Evolutionary conservation across 1,140 invertebrate genomes (phyloP).

Genomic region (Orchesella cincta): DNA sequence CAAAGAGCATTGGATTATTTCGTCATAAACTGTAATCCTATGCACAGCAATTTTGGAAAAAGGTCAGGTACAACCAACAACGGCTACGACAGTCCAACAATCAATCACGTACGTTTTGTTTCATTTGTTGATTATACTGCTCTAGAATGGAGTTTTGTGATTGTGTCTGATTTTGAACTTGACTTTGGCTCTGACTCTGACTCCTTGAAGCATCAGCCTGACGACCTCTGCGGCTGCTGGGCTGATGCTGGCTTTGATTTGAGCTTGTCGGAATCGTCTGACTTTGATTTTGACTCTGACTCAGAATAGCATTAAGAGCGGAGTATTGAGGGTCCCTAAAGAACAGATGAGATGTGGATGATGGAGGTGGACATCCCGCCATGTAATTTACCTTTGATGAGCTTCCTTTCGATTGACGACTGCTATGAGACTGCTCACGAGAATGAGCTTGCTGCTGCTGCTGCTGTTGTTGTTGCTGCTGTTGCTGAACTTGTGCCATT

Average conservation of each 20-base stretch:
- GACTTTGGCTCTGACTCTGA: slow-evolving; percentile 40
- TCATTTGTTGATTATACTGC: slow-evolving; percentile 41
- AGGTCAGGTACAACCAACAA: slow-evolving; percentile 16
- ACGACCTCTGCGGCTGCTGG: slow-evolving; percentile 37
- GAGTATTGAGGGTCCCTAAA: slow-evolving; percentile 39
- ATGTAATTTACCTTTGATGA: slow-evolving; percentile 34
- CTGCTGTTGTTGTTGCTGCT: slow-evolving; percentile 38
- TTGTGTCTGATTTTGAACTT: slow-evolving; percentile 36
- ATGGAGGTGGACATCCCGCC: slow-evolving; percentile 30
- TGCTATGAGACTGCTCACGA: slow-evolving; percentile 26
- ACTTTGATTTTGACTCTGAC: slow-evolving; percentile 42
- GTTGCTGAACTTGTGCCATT: slow-evolving; percentile 37
- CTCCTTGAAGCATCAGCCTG: slow-evolving; percentile 37
- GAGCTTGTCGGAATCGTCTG: slow-evolving; percentile 18
- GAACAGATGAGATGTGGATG: slow-evolving; percentile 39
- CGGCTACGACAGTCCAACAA: slow-evolving; percentile 11
- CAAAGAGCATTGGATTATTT: slow-evolving; percentile 9
- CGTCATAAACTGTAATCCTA: slow-evolving; percentile 9
- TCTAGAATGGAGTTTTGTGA: slow-evolving; percentile 39
- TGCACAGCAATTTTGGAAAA: slow-evolving; percentile 4
- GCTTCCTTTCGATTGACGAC: slow-evolving; percentile 26
- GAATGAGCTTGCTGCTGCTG: slow-evolving; percentile 36
- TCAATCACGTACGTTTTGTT: slow-evolving; percentile 38
- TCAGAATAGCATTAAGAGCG: slow-evolving; percentile 38
- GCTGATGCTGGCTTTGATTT: slow-evolving; percentile 25